phyloP scores from a whole-genome alignment of 2,113 vertebrate species.

The Otocyon megalotis region DNA sequence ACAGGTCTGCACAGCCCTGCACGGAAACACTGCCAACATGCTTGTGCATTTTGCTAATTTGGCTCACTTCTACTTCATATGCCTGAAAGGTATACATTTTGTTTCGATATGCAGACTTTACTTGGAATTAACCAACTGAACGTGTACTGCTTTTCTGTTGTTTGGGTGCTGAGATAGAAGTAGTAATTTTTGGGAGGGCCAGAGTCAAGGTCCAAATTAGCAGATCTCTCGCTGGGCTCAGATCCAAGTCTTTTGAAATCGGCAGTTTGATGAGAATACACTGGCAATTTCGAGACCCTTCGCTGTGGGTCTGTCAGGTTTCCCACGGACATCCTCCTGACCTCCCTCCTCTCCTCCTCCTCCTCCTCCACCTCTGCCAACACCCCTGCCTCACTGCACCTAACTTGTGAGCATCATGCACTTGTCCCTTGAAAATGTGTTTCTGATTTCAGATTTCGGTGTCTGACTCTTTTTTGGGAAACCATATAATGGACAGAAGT shows the following conservation, averaged over 20 bases:
- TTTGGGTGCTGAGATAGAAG: constrained; percentile 54
- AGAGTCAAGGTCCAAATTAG: constrained; percentile 57
- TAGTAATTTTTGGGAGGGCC: constrained; percentile 75
- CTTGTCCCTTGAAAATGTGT: constrained; percentile 82
- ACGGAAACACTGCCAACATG: neutral
- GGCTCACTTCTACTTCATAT: neutral
- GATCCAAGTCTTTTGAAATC: constrained; percentile 81
- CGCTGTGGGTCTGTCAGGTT: constrained; percentile 66
- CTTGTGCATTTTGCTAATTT: neutral
- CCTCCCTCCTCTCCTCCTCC: neutral
- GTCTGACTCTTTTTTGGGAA: constrained; percentile 84
- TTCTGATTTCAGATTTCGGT: constrained; percentile 85
- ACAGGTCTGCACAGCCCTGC: no score
- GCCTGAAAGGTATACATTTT: neutral
- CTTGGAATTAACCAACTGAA: neutral
- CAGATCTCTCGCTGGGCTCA: constrained; percentile 67
- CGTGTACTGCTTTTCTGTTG: neutral
- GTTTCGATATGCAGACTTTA: neutral
- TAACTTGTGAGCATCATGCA: constrained; percentile 38
- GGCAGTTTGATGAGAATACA: constrained; percentile 63
- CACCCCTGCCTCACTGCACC: neutral
- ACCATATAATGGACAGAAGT: constrained; percentile 75
- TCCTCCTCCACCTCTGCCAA: neutral
- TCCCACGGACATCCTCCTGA: neutral
- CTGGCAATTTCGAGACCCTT: constrained; percentile 75